A percentile compares a stretch with the other conserved stretches of the same genome.
phyloP scores from a whole-genome alignment of 2,797 vertebrate genomes.

The Nyctibius grandis region DNA sequence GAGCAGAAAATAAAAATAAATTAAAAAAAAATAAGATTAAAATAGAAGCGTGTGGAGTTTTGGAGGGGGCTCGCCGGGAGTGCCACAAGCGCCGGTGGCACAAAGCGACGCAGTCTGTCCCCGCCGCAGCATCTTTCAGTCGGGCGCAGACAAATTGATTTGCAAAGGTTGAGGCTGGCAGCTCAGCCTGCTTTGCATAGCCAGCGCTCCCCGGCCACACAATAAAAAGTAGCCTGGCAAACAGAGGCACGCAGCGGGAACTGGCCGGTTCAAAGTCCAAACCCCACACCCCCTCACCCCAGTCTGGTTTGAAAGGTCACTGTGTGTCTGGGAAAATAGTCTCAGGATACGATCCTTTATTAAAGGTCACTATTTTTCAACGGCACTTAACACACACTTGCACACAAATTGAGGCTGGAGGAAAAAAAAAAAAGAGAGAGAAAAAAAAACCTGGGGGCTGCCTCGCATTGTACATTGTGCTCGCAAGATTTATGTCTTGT shows the following conservation, averaged over 20 bases:
- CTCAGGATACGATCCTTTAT: constrained; percentile 92
- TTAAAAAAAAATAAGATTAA: neutral
- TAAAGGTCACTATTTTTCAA: constrained; percentile 96
- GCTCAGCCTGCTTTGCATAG: constrained; percentile 90
- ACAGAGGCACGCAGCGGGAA: constrained; percentile 86
- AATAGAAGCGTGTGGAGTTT: neutral
- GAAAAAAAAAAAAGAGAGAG: neutral
- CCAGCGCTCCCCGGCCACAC: constrained; percentile 83
- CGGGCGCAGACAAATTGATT: constrained; percentile 98
- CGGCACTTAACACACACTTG: constrained; percentile 82
- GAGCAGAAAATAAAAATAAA: neutral
- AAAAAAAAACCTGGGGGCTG: constrained; percentile 44
- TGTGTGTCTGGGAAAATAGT: constrained; percentile 93
- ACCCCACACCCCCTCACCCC: constrained; percentile 84
- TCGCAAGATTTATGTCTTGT: constrained; percentile 78
- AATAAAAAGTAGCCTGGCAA: constrained; percentile 85
- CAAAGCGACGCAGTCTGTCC: constrained; percentile 82
- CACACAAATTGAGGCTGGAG: constrained; percentile 73
- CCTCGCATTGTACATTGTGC: constrained; percentile 72
- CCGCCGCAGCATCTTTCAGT: constrained; percentile 80
- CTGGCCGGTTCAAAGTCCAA: constrained; percentile 87
- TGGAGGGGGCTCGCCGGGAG: neutral
- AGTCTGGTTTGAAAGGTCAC: constrained; percentile 96
- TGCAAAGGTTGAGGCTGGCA: constrained; percentile 93
- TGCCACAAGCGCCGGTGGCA: constrained; percentile 78